Percentiles rank a stretch among this genome's conserved stretches.
These are phyloP conservation scores for Melanostoma mellinum DNA, from an alignment of 2,888 invertebrate genomes.

Conservation along the genomic window DNA sequence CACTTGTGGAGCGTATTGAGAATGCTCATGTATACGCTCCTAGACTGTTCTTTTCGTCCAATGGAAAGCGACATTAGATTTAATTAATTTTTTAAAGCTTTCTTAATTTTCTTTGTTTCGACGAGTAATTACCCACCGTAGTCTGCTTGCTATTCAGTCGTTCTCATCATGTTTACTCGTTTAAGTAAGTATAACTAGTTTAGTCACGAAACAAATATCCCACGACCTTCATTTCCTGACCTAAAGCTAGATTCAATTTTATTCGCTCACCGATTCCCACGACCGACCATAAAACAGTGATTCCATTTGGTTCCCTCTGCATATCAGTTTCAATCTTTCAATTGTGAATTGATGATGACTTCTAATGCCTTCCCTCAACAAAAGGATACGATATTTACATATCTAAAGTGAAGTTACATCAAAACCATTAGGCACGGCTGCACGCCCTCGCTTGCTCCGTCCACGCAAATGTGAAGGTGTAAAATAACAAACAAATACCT, in stretches of 20 bases:
- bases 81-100: too few relatives aligned
- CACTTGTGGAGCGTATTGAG: too few relatives aligned
- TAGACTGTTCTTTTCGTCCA: too few relatives aligned
- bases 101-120: too few relatives aligned
- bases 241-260: constrained; percentile 23
- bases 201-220: constrained; percentile 32
- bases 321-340: constrained; percentile 44
- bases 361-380: constrained; percentile 55
- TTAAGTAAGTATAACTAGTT: too few relatives aligned
- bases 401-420: constrained; percentile 51
- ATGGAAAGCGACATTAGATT: too few relatives aligned
- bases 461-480: constrained; percentile 46
- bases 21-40: too few relatives aligned
- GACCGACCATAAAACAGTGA: neutral
- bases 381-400: constrained; percentile 55
- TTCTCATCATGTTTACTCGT: too few relatives aligned
- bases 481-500: constrained; percentile 69
- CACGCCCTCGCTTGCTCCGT: neutral
- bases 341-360: constrained; percentile 55
- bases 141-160: too few relatives aligned
- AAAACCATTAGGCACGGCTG: constrained; percentile 37
- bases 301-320: constrained; percentile 20
- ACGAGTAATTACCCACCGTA: too few relatives aligned
- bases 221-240: constrained; percentile 61
- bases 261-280: constrained; percentile 46